These are phyloP conservation scores for Equus przewalskii DNA, from an alignment of 2,113 vertebrate species.

Conservation along the genomic window DNA sequence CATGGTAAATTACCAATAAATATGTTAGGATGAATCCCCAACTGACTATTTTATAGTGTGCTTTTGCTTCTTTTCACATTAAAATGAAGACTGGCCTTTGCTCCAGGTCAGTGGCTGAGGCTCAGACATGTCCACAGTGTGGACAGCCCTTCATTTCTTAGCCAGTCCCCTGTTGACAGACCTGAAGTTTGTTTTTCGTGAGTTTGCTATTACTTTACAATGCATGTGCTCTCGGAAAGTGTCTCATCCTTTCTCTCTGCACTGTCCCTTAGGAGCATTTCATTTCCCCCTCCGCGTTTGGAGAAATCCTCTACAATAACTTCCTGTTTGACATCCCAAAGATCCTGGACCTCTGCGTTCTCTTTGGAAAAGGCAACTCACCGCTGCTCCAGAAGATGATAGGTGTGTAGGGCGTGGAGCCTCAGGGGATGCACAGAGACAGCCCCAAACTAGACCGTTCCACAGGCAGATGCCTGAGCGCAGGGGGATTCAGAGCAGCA, in stretches of 20 bases:
- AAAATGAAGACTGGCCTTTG: not conserved
- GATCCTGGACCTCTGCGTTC: slow-evolving; percentile 97
- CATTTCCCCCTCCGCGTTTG: slow-evolving; percentile 95
- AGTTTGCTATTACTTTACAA: not conserved
- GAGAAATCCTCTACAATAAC: slow-evolving; percentile 98
- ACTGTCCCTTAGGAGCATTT: slow-evolving; percentile 92
- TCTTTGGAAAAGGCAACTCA: slow-evolving; percentile 97
- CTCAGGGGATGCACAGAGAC: not conserved
- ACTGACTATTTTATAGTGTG: not conserved
- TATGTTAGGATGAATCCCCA: not conserved
- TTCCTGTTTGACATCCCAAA: slow-evolving; percentile 99
- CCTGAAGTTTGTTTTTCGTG: not conserved
- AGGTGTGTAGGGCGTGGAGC: slow-evolving; percentile 85
- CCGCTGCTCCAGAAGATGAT: slow-evolving; percentile 97
- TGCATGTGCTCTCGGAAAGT: not conserved
- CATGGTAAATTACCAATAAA: not conserved
- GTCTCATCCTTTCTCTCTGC: not conserved
- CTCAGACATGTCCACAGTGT: not conserved
- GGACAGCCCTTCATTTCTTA: not conserved
- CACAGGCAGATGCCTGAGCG: not conserved
- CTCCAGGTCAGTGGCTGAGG: not conserved
- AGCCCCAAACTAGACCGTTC: not conserved
- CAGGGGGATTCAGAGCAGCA: not conserved
- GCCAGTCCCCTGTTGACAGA: not conserved
- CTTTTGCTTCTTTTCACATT: not conserved